A percentile compares a stretch with the other conserved stretches of the same genome.
Conservation (phyloP, 2,888 invertebrate genomes). For the Spodoptera littoralis region DNA sequence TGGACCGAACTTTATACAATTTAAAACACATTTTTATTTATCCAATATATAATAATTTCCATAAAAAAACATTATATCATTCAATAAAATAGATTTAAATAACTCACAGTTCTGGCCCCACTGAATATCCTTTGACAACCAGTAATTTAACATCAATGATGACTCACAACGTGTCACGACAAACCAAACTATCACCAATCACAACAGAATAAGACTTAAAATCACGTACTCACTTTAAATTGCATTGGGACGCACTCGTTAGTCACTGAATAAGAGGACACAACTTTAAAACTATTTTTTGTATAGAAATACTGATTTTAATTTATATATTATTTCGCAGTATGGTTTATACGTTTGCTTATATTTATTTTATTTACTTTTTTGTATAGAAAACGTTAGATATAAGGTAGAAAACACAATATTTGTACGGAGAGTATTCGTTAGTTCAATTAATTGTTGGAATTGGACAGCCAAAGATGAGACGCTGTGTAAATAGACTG, state of each 20-base stretch:
- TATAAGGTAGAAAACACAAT: constrained; percentile 7
- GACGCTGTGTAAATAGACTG: constrained; percentile 17
- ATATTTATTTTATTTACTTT: background rate
- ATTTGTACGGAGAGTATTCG: constrained; percentile 11
- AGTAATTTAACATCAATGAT: constrained; percentile 40
- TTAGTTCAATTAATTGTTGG: constrained; percentile 37
- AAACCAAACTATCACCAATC: constrained; percentile 30
- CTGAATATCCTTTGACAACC: constrained; percentile 33
- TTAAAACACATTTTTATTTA: background rate
- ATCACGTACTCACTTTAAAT: constrained; percentile 24
- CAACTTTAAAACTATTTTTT: constrained; percentile 4
- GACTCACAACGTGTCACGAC: constrained; percentile 21
- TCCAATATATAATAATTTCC: background rate
- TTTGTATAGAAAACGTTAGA: background rate
- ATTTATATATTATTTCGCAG: background rate
- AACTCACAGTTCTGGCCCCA: constrained; percentile 34
- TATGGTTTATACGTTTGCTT: background rate
- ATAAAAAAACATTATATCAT: background rate
- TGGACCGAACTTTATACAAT: too few relatives aligned
- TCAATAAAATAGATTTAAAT: constrained; percentile 8
- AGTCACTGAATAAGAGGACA: constrained; percentile 26
- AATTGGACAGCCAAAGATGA: constrained; percentile 47
- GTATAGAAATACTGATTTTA: constrained; percentile 6
- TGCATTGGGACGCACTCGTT: constrained; percentile 31
- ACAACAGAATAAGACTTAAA: constrained; percentile 17